These are phyloP conservation scores for Indri indri DNA, from an alignment of 2,113 vertebrate species.

Conservation along the genomic window DNA sequence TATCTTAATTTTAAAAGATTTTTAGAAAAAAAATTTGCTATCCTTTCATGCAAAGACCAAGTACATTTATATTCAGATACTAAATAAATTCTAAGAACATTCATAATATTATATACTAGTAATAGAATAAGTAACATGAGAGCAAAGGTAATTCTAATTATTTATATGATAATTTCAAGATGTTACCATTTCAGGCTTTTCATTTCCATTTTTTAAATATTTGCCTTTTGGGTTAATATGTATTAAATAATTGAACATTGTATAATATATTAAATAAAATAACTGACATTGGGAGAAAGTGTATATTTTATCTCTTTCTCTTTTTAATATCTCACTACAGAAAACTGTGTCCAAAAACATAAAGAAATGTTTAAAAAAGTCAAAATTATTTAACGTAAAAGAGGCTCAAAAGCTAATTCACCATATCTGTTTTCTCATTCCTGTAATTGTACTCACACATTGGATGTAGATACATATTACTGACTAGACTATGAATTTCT, in stretches of 20 bases:
- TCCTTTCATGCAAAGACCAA: background rate
- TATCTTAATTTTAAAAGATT: background rate
- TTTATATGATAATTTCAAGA: background rate
- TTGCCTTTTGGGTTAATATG: background rate
- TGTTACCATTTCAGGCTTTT: background rate
- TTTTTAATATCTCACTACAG: background rate
- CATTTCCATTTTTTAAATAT: background rate
- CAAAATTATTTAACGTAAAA: background rate
- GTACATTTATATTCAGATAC: background rate
- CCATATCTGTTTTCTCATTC: background rate
- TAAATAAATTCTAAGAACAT: background rate
- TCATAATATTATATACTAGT: background rate
- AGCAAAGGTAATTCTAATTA: background rate
- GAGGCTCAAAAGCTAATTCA: background rate
- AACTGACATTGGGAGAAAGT: background rate
- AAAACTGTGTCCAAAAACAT: background rate
- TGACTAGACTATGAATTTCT: background rate
- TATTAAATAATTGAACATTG: background rate
- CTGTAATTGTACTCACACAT: background rate
- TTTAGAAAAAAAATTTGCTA: background rate
- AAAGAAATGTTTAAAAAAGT: background rate
- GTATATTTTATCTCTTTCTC: background rate
- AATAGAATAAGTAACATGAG: conserved; percentile 11
- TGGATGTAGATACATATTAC: background rate
- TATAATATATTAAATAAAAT: background rate